These are phyloP conservation scores for Diuraphis noxia DNA, from an alignment of 1,140 invertebrate species.

Conservation along the genomic window DNA sequence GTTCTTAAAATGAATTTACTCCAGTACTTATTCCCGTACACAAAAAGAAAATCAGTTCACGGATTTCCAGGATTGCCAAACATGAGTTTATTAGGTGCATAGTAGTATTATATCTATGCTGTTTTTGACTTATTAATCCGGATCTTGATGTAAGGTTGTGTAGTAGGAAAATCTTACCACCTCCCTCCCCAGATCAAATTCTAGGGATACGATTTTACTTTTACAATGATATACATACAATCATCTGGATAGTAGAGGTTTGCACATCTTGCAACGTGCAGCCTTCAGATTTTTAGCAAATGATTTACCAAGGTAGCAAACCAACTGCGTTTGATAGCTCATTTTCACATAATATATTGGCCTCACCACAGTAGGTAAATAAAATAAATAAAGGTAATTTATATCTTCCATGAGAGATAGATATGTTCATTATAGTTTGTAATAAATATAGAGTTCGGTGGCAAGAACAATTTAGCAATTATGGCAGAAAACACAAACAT, in stretches of 20 bases:
- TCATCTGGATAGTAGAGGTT: no score
- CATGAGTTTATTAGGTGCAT: background rate
- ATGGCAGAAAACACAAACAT: background rate
- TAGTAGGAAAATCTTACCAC: background rate
- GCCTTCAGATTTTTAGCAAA: background rate
- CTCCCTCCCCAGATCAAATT: background rate
- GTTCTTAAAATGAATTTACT: no score
- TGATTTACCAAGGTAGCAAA: background rate
- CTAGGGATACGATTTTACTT: background rate
- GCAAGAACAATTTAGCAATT: background rate
- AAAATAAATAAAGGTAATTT: background rate
- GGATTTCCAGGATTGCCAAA: no score
- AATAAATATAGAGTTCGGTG: background rate
- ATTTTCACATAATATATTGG: background rate
- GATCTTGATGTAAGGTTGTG: background rate
- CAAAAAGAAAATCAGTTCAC: no score
- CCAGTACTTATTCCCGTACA: no score
- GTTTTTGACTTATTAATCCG: no score
- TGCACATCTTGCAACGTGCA: no score
- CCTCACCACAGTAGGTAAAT: background rate
- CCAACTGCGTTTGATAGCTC: background rate
- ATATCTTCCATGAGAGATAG: background rate
- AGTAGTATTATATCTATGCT: background rate
- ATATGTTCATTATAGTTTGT: background rate
- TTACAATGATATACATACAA: background rate